Conservation (phyloP, 1,140 invertebrate genomes). For the Pseudobourletiella spinata region DNA sequence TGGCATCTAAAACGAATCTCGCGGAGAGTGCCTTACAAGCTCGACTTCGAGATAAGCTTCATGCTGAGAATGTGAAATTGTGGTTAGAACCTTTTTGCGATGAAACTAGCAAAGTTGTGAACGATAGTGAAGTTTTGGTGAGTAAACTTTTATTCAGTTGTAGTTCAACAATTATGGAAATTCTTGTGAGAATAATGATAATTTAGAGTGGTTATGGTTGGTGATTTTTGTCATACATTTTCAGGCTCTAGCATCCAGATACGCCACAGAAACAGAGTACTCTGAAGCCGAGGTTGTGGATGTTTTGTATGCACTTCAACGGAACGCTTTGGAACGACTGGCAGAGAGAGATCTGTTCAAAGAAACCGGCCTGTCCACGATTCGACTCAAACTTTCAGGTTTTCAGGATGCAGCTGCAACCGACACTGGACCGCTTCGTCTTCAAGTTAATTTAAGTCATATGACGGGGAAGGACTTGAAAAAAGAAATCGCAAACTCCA, state of each 20-base stretch:
- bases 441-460: constrained; percentile 45
- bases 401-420: constrained; percentile 27
- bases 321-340: constrained; percentile 56
- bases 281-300: constrained; percentile 44
- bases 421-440: constrained; percentile 38
- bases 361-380: constrained; percentile 54
- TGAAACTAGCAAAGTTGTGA: constrained; percentile 41
- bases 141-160: constrained; percentile 24
- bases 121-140: constrained; percentile 44
- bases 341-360: constrained; percentile 52
- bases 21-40: constrained; percentile 30
- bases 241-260: constrained; percentile 53
- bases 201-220: constrained; percentile 13
- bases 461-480: constrained; percentile 49
- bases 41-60: constrained; percentile 51
- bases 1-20: constrained; percentile 10
- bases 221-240: constrained; percentile 39
- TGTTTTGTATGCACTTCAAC: constrained; percentile 52
- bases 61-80: constrained; percentile 56
- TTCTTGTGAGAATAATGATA: constrained; percentile 1
- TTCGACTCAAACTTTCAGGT: constrained; percentile 50
- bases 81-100: constrained; percentile 60
- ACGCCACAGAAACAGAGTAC: constrained; percentile 48
- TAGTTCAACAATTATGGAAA: neutral
- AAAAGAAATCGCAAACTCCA: constrained; percentile 45